Conservation (phyloP, 2,113 vertebrate genomes). For the Erythrocebus patas region DNA sequence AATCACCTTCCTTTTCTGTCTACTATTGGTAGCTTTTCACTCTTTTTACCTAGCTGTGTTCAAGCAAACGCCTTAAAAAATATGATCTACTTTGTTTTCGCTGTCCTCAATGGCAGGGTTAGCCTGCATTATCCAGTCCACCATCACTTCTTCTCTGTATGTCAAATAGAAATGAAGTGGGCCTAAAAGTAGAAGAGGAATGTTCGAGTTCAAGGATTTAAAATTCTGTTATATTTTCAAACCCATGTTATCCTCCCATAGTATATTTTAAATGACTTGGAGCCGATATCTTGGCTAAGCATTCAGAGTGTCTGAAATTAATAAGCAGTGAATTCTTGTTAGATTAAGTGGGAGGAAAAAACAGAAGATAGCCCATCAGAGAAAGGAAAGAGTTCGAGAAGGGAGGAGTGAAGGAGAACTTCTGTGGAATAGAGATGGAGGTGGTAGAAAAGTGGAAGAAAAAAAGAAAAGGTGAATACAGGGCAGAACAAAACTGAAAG, state of each 20-base stretch:
- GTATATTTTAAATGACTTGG: background rate
- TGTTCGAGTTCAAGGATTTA: background rate
- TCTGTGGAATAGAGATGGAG: background rate
- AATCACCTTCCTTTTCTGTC: background rate
- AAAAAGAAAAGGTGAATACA: background rate
- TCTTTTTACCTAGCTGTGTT: background rate
- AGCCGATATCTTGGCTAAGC: background rate
- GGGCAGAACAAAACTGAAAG: background rate
- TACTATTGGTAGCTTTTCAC: background rate
- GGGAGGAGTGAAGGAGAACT: background rate
- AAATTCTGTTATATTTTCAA: background rate
- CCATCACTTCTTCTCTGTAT: background rate
- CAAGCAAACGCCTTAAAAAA: background rate
- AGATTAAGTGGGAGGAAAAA: background rate
- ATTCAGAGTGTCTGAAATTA: background rate
- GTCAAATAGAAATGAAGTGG: background rate
- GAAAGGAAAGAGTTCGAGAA: background rate
- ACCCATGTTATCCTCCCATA: background rate
- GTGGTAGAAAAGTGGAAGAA: background rate
- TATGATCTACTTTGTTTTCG: background rate
- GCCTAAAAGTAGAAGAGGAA: background rate
- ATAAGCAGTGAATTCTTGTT: background rate
- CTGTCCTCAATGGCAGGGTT: background rate
- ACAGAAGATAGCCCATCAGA: background rate
- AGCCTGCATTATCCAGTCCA: background rate